A percentile compares a stretch with the other conserved stretches of the same genome.
Conservation (phyloP, 1,140 invertebrate genomes). For the Pseudomyrmex sp. region DNA sequence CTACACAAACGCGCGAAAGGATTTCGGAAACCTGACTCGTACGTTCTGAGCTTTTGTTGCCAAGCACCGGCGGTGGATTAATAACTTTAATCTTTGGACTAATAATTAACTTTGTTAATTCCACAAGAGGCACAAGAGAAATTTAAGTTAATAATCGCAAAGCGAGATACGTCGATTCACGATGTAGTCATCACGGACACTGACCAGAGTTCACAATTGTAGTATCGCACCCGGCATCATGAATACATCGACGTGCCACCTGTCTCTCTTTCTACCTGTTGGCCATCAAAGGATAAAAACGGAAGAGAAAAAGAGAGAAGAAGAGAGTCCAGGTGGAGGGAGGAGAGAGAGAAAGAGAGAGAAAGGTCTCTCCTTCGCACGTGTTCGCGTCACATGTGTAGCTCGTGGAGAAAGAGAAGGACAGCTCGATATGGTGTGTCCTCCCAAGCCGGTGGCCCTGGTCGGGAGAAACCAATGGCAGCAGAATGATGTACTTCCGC, state of each 20-base stretch:
- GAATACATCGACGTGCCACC: slow-evolving; percentile 78
- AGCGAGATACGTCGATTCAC: slow-evolving; percentile 59
- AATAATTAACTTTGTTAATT: not conserved
- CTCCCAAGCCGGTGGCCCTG: slow-evolving; percentile 59
- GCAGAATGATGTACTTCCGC: slow-evolving; percentile 67
- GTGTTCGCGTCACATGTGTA: slow-evolving; percentile 64
- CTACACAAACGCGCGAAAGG: not conserved
- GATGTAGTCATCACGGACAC: slow-evolving; percentile 75
- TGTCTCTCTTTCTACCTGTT: slow-evolving; percentile 80
- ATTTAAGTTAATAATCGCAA: slow-evolving; percentile 20
- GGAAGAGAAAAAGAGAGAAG: slow-evolving; percentile 56
- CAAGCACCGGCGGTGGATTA: not conserved
- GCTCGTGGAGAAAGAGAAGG: slow-evolving; percentile 5
- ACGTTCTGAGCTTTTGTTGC: not conserved
- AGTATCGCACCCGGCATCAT: slow-evolving; percentile 75
- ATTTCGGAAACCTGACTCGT: not conserved
- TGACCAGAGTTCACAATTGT: slow-evolving; percentile 75
- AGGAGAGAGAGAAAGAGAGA: slow-evolving; percentile 31
- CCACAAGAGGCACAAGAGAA: not conserved
- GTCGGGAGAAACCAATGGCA: slow-evolving; percentile 43
- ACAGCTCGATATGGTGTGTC: not conserved
- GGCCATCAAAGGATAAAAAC: slow-evolving; percentile 56
- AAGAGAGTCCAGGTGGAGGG: slow-evolving; percentile 11
- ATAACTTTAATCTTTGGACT: not conserved
- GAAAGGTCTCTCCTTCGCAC: slow-evolving; percentile 63